phyloP scores from a whole-genome alignment of 2,888 invertebrate genomes.

The Cynaeus angustus region DNA sequence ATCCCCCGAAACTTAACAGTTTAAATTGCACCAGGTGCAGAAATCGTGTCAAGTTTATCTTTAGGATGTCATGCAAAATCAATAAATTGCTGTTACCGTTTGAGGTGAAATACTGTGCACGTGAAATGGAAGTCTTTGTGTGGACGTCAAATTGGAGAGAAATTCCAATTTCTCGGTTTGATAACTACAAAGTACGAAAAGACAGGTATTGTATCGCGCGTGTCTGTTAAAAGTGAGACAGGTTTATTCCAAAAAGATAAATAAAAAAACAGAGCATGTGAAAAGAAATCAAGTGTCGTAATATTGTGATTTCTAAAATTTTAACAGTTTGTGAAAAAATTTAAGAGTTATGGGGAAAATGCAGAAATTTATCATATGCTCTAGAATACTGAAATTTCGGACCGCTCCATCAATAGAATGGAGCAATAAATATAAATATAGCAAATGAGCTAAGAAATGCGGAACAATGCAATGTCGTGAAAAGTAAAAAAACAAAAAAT shows the following conservation, averaged over 20 bases:
- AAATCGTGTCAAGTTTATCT: conserved; percentile 11
- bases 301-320: too few relatives aligned
- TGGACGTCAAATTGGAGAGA: conserved; percentile 24
- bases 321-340: too few relatives aligned
- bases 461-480: too few relatives aligned
- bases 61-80: conserved; percentile 4
- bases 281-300: too few relatives aligned
- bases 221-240: neutral
- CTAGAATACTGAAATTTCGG: too few relatives aligned
- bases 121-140: conserved; percentile 16
- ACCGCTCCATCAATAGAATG: too few relatives aligned
- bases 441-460: too few relatives aligned
- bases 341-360: too few relatives aligned
- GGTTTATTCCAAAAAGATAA: neutral
- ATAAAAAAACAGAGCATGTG: too few relatives aligned
- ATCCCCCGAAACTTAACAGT: neutral
- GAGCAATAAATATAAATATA: too few relatives aligned
- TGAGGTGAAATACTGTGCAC: conserved; percentile 16
- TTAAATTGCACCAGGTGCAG: conserved; percentile 4
- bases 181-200: conserved; percentile 6
- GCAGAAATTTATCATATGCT: too few relatives aligned
- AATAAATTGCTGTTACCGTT: conserved; percentile 21
- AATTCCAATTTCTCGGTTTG: conserved; percentile 27
- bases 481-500: too few relatives aligned
- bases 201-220: conserved; percentile 5